Evolutionary conservation across 2,797 vertebrate genomes (phyloP).

Genomic region (Catostomus latipinnis): DNA sequence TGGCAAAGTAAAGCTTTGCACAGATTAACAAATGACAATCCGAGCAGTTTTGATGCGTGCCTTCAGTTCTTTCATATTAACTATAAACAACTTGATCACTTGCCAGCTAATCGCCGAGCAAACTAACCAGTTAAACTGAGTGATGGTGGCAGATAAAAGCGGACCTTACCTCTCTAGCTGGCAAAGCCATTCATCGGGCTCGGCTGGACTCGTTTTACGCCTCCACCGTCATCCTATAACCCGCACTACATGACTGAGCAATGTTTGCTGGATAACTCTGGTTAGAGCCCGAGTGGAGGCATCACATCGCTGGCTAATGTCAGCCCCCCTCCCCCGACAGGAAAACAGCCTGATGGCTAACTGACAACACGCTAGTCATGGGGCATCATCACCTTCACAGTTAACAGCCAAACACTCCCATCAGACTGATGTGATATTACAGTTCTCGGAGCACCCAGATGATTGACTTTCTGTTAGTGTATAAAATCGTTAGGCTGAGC

Average conservation of each 20-base stretch:
- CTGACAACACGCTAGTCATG: conserved; percentile 51
- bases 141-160: conserved; percentile 27
- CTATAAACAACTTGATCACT: conserved; percentile 3
- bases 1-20: background rate
- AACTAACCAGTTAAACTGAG: conserved; percentile 14
- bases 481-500: conserved; percentile 5
- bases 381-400: conserved; percentile 30
- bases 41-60: background rate
- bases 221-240: conserved; percentile 40
- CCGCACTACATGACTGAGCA: conserved; percentile 47
- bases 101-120: background rate
- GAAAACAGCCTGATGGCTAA: conserved; percentile 54
- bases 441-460: conserved; percentile 22
- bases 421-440: conserved; percentile 30
- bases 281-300: conserved; percentile 40
- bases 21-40: background rate
- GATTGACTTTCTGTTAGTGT: background rate
- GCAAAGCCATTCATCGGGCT: conserved; percentile 39
- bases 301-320: conserved; percentile 49
- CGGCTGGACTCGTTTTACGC: conserved; percentile 28
- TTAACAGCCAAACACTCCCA: conserved; percentile 26
- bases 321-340: conserved; percentile 50
- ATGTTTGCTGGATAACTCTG: conserved; percentile 52
- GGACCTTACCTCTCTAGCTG: conserved; percentile 47
- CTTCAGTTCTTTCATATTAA: conserved; percentile 2